Percentiles rank a stretch among this genome's conserved stretches.
Conservation (phyloP, 2,113 vertebrate genomes). For the Lophotis ruficrista region DNA sequence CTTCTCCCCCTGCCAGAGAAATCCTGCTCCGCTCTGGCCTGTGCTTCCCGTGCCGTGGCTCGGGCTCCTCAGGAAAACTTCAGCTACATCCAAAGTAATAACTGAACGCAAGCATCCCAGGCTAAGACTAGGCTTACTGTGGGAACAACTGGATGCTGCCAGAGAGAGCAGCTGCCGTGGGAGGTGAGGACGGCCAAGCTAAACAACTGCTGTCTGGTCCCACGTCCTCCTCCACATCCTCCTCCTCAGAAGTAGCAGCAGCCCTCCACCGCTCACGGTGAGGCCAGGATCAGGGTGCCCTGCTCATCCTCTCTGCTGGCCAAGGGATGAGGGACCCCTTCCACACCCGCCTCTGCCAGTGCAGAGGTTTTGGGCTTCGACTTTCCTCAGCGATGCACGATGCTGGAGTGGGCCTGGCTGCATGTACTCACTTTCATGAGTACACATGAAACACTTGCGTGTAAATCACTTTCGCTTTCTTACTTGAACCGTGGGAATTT, state of each 20-base stretch:
- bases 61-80: background rate
- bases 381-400: accelerated
- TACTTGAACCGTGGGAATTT: background rate
- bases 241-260: background rate
- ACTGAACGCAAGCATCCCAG: background rate
- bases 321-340: background rate
- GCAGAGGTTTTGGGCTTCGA: background rate
- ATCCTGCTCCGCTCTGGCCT: background rate
- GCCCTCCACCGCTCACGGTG: background rate
- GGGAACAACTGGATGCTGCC: constrained; percentile 9
- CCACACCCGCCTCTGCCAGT: accelerated
- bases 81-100: background rate
- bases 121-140: background rate
- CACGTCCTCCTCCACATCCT: background rate
- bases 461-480: background rate
- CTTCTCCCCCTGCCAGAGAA: background rate
- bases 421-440: no score
- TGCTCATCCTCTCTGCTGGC: accelerated
- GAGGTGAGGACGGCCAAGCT: background rate
- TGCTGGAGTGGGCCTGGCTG: background rate
- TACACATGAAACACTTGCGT: no score
- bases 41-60: background rate
- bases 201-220: constrained; percentile 17
- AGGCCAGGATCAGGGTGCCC: background rate
- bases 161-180: background rate